These are phyloP conservation scores for Heliangelus exortis DNA, from an alignment of 2,797 vertebrate species.

Conservation along the genomic window DNA sequence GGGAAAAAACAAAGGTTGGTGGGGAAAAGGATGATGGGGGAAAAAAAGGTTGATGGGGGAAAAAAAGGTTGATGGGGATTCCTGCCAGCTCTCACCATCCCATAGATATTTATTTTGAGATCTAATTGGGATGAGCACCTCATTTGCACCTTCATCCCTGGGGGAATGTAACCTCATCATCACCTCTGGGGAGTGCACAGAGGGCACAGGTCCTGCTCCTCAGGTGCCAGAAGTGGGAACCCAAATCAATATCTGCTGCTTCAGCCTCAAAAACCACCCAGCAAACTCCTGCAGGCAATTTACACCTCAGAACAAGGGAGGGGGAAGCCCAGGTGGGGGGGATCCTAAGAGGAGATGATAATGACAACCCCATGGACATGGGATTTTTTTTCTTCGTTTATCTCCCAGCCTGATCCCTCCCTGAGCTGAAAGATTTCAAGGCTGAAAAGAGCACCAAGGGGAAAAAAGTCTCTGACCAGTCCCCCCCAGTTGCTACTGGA, in stretches of 20 bases:
- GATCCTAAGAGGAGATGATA: neutral
- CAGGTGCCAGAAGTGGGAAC: neutral
- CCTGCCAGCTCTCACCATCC: neutral
- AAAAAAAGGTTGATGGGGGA: too few relatives aligned
- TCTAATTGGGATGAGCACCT: neutral
- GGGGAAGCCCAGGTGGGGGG: neutral
- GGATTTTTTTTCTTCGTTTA: neutral
- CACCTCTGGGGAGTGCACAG: neutral
- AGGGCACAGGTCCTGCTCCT: neutral
- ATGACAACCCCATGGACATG: fast-evolving
- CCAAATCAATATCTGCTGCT: neutral
- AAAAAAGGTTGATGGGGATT: too few relatives aligned
- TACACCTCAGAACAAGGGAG: neutral
- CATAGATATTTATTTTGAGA: fast-evolving
- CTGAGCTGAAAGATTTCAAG: neutral
- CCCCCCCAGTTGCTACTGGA: neutral
- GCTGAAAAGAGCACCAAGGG: neutral
- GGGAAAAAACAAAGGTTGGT: too few relatives aligned
- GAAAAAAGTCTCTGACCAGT: neutral
- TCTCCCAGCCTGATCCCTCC: fast-evolving
- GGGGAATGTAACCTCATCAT: neutral
- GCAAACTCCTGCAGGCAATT: neutral
- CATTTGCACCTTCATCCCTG: neutral
- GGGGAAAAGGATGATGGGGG: too few relatives aligned
- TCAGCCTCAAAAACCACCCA: neutral